phyloP scores from a whole-genome alignment of 2,888 invertebrate genomes.

The Lysandra bellargus region DNA sequence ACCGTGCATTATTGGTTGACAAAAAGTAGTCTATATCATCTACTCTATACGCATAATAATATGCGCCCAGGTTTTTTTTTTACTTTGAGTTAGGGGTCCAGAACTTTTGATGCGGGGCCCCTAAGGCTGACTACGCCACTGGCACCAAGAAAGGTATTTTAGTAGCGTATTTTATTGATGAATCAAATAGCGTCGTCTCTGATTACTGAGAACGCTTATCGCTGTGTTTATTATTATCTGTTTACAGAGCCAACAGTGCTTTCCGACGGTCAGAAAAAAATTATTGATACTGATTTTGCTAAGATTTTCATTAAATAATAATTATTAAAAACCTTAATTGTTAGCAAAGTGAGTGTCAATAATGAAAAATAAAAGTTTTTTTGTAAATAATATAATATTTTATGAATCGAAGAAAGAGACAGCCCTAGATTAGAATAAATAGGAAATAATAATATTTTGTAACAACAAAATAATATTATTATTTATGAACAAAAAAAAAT shows the following conservation, averaged over 20 bases:
- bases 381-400: no score
- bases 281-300: neutral
- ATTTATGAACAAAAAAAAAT: no score
- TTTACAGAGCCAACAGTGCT: slow-evolving; percentile 45
- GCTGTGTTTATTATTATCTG: slow-evolving; percentile 45
- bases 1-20: neutral
- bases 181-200: slow-evolving; percentile 43
- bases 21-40: neutral
- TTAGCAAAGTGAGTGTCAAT: neutral
- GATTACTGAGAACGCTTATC: slow-evolving; percentile 44
- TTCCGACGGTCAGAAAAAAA: neutral
- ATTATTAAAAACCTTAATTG: neutral
- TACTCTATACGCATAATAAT: no score
- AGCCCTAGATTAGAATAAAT: no score
- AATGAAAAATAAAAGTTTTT: no score
- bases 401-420: no score
- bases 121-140: neutral
- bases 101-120: neutral
- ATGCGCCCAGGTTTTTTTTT: neutral
- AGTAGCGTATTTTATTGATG: slow-evolving; percentile 21
- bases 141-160: slow-evolving; percentile 7
- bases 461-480: no score
- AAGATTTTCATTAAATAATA: neutral
- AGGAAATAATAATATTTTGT: no score
- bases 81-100: neutral